Base-by-base conservation (phyloP, 2,113 vertebrate species). In the Nipponia nippon region DNA sequence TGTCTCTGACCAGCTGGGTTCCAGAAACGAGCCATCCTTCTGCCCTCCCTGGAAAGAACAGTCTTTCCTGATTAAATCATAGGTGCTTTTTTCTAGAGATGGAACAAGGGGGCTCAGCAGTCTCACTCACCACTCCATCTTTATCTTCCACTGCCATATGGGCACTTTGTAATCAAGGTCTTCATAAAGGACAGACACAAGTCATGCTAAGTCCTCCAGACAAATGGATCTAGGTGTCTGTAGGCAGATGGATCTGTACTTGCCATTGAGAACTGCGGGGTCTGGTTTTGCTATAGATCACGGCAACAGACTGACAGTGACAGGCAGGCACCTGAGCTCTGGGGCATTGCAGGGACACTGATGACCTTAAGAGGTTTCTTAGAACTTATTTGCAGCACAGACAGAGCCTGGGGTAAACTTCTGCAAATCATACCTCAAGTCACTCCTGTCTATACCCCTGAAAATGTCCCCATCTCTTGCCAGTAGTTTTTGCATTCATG, bases 111-210 rank as follows among this genome's bases (percentile, higher is more conserved):
- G 7, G 6, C 10, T 71, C 56, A 63, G 32, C 7, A 47, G 34
- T 36, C 18, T 78, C 42, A 30, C n/a, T 81, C 44, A 50, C 44
- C 6, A 36, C 42, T 84, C 17, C 18, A 16, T 22, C 52, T 61
- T 0, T 42, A 56, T n/a, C 46, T 92, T 83, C 29, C 38, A 36
- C 9, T 0, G 0, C 27, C 5, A 1, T 25, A 36, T 2, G 3
- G 15, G 7, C 7, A 36, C 21, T 73, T n/a, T 55, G 7, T 58
- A 77, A 20, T 44, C 1, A 1, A 73, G 9, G 2, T 81, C 22
- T 85, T 76, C 27, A 67, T 1, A 61, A 50, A 76, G 87, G 58
- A 56, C 34, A 73, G 36, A 81, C 89, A 30, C 2, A 46, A 80
- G 9, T 21, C 25, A 17, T 55, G 3, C 6, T 47, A 53, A n/a